phyloP scores from a whole-genome alignment of 35 echinoderm and acorn worm species.

The Acanthaster planci region DNA sequence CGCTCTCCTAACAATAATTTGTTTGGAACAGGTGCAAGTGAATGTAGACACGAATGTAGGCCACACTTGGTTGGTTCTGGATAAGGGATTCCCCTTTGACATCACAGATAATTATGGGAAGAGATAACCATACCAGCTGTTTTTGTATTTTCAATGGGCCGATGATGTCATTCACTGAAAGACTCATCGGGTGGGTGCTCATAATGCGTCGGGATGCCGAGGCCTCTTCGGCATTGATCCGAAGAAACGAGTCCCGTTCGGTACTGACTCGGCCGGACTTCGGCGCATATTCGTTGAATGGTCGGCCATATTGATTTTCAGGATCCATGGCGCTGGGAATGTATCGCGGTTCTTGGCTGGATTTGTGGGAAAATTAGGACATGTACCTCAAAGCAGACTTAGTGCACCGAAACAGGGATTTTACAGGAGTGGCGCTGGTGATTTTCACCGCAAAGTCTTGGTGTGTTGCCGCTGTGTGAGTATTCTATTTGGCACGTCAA shows the following conservation, averaged over 20 bases:
- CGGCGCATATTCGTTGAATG: constrained; percentile 25
- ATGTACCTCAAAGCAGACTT: constrained; percentile 45
- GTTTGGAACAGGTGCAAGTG: no score
- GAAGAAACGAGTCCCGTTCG: constrained; percentile 7
- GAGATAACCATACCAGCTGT: neutral
- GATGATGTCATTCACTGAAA: constrained; percentile 15
- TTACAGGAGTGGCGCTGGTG: constrained; percentile 13
- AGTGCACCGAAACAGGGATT: constrained; percentile 37
- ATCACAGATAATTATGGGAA: no score
- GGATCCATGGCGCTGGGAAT: constrained; percentile 16
- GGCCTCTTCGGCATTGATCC: neutral
- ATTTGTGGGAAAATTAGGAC: constrained; percentile 48
- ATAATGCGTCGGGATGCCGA: neutral
- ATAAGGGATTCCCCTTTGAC: no score
- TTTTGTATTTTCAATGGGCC: neutral
- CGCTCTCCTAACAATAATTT: no score
- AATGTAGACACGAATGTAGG: no score
- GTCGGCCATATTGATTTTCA: constrained; percentile 33
- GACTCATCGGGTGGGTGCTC: constrained; percentile 16
- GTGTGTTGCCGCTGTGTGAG: constrained; percentile 35
- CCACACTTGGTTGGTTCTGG: no score
- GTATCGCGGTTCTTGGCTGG: constrained; percentile 2
- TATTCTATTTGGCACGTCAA: constrained; percentile 31
- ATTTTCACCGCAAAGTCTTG: constrained; percentile 12
- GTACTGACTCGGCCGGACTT: neutral